Conservation (phyloP, 2,888 invertebrate genomes). For the Philereme vetulata region DNA sequence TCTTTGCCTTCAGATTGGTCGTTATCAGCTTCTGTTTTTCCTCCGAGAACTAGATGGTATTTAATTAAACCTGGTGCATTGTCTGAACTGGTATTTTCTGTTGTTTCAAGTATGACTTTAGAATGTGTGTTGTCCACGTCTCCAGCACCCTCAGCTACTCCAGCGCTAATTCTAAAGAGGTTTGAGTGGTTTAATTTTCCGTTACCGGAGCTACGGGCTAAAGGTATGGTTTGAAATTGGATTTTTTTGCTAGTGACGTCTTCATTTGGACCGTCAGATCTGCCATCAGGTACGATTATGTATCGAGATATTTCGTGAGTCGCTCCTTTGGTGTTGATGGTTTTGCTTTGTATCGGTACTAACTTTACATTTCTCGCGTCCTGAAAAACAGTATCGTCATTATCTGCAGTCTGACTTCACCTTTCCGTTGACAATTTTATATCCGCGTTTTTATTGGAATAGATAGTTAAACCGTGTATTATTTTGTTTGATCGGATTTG, state of each 20-base stretch:
- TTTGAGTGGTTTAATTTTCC: background rate
- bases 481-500: too few species aligned
- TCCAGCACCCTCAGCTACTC: background rate
- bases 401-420: too few species aligned
- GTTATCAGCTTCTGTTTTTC: too few species aligned
- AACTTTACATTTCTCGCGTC: conserved; percentile 19
- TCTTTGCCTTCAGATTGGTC: too few species aligned
- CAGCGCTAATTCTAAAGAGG: background rate
- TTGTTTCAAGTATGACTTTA: background rate
- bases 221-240: background rate
- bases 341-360: conserved; percentile 21
- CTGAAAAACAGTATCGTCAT: conserved; percentile 10
- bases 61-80: background rate
- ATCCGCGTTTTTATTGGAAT: too few species aligned
- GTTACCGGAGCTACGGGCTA: background rate
- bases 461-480: too few species aligned
- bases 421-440: too few species aligned
- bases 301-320: conserved; percentile 26
- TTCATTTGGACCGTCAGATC: background rate
- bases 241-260: background rate
- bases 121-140: background rate
- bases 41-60: too few species aligned
- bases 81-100: background rate
- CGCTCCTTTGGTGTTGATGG: conserved; percentile 18
- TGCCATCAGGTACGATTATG: conserved; percentile 20